These are phyloP conservation scores for Clusia tigrina DNA, from an alignment of 2,888 invertebrate genomes.

Conservation along the genomic window DNA sequence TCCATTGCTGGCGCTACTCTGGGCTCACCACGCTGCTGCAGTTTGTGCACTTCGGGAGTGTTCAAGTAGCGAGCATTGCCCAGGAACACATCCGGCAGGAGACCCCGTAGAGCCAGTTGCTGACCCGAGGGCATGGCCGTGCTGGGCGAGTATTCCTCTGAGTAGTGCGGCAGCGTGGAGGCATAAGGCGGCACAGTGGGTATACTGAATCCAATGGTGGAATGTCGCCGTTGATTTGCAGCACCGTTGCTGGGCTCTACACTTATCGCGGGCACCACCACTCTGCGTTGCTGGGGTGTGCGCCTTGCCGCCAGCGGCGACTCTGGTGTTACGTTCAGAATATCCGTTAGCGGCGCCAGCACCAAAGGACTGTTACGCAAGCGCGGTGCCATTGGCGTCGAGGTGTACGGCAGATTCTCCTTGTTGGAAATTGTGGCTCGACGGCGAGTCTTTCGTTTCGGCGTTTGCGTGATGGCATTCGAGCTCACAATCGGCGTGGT, in stretches of 20 bases:
- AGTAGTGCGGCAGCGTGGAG: slow-evolving; percentile 59
- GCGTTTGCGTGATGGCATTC: slow-evolving; percentile 17
- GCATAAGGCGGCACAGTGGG: slow-evolving; percentile 47
- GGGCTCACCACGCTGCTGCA: neutral
- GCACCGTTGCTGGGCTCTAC: neutral
- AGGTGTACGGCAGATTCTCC: slow-evolving; percentile 54
- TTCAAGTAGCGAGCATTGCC: slow-evolving; percentile 58
- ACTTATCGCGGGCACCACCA: neutral
- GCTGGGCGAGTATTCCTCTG: slow-evolving; percentile 62
- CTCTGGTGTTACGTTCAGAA: slow-evolving; percentile 53
- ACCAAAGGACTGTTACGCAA: slow-evolving; percentile 51
- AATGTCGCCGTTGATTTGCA: slow-evolving; percentile 30
- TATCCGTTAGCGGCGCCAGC: slow-evolving; percentile 53
- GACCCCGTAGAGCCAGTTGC: slow-evolving; percentile 56
- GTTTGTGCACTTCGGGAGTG: slow-evolving; percentile 31
- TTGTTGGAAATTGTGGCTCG: slow-evolving; percentile 57
- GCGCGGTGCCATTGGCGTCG: slow-evolving; percentile 50
- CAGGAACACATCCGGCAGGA: slow-evolving; percentile 57
- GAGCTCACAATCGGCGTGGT: slow-evolving; percentile 36
- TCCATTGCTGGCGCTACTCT: slow-evolving; percentile 12
- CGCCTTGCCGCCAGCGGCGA: slow-evolving; percentile 20
- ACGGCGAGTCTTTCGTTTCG: slow-evolving; percentile 42
- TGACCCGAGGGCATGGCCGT: slow-evolving; percentile 51
- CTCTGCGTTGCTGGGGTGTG: slow-evolving; percentile 24
- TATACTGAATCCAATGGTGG: slow-evolving; percentile 30